phyloP scores from a whole-genome alignment of 2,797 vertebrate genomes.

The Danio albolineatus region DNA sequence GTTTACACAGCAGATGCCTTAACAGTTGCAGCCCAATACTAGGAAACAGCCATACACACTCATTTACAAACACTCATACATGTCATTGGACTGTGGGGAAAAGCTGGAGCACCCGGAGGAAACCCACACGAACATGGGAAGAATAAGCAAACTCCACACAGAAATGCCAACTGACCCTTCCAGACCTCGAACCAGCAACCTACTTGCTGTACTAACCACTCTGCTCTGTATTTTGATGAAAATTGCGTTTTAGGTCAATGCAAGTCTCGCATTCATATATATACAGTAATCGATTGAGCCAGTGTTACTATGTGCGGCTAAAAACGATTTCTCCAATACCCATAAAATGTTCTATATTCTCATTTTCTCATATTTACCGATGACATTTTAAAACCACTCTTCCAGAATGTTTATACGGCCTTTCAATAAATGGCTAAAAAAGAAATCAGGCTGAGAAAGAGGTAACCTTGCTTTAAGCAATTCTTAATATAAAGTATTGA shows the following conservation, averaged over 20 bases:
- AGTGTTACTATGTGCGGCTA: neutral
- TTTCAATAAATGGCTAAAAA: slow-evolving; percentile 23
- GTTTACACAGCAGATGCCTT: too few relatives aligned
- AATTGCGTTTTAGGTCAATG: neutral
- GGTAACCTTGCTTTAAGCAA: slow-evolving; percentile 34
- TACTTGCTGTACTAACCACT: too few relatives aligned
- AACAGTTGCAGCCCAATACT: too few relatives aligned
- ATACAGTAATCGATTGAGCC: too few relatives aligned
- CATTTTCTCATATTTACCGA: slow-evolving; percentile 26
- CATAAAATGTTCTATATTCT: neutral
- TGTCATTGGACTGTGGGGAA: too few relatives aligned
- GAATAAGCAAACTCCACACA: too few relatives aligned
- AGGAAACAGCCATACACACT: too few relatives aligned
- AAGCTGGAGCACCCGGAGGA: too few relatives aligned
- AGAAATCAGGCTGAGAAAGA: slow-evolving; percentile 26
- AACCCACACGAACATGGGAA: too few relatives aligned
- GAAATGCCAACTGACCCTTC: too few relatives aligned
- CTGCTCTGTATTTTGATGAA: neutral
- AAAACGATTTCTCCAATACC: neutral
- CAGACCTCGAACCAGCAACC: too few relatives aligned
- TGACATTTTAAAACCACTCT: slow-evolving; percentile 21
- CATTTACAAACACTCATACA: too few relatives aligned
- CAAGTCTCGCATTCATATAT: neutral
- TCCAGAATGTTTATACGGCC: neutral
- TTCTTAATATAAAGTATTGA: slow-evolving; percentile 45